A percentile compares a stretch with the other conserved stretches of the same genome.
These are phyloP conservation scores for Toxotes chatareus DNA, from an alignment of 2,113 vertebrate genomes.

Conservation along the genomic window DNA sequence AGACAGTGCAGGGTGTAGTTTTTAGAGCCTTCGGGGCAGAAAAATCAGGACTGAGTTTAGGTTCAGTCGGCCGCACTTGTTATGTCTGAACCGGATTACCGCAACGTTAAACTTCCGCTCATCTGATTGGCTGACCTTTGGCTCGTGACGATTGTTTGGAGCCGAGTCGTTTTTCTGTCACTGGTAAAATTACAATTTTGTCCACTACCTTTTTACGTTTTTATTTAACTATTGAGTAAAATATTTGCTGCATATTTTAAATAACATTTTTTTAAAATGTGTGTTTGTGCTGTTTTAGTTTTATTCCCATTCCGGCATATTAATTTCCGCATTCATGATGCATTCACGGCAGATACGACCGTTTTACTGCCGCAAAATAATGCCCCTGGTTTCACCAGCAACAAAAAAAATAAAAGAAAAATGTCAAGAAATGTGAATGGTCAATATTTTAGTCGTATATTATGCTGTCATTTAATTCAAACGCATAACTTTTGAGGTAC, in stretches of 20 bases:
- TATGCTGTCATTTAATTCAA: not conserved
- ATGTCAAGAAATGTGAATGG: not conserved
- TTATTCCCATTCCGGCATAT: not conserved
- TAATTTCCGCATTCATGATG: conserved; percentile 43
- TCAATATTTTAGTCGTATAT: not conserved
- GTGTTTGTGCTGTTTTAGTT: not conserved
- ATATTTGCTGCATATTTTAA: not conserved
- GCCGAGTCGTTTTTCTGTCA: conserved; percentile 2
- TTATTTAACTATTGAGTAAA: accelerated
- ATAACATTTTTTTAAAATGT: not conserved
- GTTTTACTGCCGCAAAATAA: accelerated
- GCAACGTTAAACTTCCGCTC: conserved; percentile 73
- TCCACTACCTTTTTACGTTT: accelerated
- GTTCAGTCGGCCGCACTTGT: conserved; percentile 75
- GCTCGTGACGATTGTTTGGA: conserved; percentile 64
- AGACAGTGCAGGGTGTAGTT: not conserved
- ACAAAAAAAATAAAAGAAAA: too few relatives aligned
- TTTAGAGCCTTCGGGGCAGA: not conserved
- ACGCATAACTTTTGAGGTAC: not conserved
- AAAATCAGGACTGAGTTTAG: conserved; percentile 18
- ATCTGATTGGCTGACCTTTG: conserved; percentile 78
- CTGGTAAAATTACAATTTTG: not conserved
- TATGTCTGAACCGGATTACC: conserved; percentile 81
- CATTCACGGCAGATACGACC: not conserved
- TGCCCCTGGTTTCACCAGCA: not conserved